Evolutionary conservation across 2,797 vertebrate genomes (phyloP).

Genomic region (Betta splendens): DNA sequence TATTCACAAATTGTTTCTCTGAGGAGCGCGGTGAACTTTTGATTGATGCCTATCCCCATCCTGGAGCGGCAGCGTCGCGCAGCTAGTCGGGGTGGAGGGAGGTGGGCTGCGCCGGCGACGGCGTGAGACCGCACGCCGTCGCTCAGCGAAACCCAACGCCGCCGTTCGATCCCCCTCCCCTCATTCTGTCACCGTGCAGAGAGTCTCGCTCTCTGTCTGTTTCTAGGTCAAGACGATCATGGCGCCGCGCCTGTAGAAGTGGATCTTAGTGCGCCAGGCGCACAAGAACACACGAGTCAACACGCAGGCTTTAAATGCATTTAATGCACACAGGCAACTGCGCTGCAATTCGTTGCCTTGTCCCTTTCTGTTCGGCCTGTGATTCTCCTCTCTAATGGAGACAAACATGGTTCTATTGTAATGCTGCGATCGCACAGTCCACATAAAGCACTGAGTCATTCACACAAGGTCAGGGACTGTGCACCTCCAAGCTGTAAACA

Average conservation of each 20-base stretch:
- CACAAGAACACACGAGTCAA: not conserved
- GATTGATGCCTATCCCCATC: slow-evolving; percentile 56
- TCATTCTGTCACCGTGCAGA: slow-evolving; percentile 58
- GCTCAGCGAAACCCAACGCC: slow-evolving; percentile 59
- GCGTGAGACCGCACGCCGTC: slow-evolving; percentile 53
- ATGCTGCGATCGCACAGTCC: not conserved
- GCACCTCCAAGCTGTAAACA: not conserved
- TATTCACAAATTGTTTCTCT: slow-evolving; percentile 50
- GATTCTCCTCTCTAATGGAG: not conserved
- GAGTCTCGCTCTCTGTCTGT: slow-evolving; percentile 67
- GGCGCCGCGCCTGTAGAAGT: slow-evolving; percentile 55
- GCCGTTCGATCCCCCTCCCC: slow-evolving; percentile 57
- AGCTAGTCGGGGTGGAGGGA: slow-evolving; percentile 5
- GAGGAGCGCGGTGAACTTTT: slow-evolving; percentile 54
- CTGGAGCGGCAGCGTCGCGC: slow-evolving; percentile 39
- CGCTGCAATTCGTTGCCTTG: slow-evolving; percentile 14
- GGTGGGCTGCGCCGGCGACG: slow-evolving; percentile 26
- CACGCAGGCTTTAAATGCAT: slow-evolving; percentile 2
- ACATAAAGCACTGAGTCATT: slow-evolving; percentile 5
- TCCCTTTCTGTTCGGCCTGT: slow-evolving; percentile 6
- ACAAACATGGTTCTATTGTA: slow-evolving; percentile 10
- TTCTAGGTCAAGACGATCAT: slow-evolving; percentile 76
- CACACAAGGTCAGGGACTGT: slow-evolving; percentile 17
- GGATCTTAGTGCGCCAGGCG: slow-evolving; percentile 9
- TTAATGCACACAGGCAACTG: not conserved